Evolutionary conservation across 2,888 invertebrate genomes (phyloP), one percentile per base, ranked within the genome.

Genomic region (Acrobasis suavella): DNA sequence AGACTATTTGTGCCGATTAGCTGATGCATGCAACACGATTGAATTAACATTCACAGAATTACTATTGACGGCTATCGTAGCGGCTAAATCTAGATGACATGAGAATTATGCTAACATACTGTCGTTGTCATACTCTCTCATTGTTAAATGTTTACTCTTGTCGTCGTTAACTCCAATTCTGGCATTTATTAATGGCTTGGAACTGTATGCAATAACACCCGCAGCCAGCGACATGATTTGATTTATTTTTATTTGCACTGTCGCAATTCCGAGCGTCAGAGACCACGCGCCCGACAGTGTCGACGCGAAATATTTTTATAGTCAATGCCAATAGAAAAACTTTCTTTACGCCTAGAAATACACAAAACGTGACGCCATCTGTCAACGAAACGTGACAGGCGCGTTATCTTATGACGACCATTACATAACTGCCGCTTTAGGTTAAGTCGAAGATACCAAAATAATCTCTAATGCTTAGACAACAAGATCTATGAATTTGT

Each of bases 301-400:
- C 32, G 32, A 22, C 16, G 54, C 49, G 10, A 52, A 32, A 55
- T 62, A 46, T 61, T 32, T 62, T 62, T 62, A 46, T 16, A 62
- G 9, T 37, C 32, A 14, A 32, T 55, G 49, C 16, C 50, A 62
- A 16, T 16, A 49, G 62, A 55, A 55, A 55, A 58, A 70, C 60
- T 67, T 64, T 50, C 62, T 62, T 49, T 32, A 49, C 49, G 55
- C 9, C 50, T 63, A 8, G 38, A 68, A 63, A 67, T 49, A 60
- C 62, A 68, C 61, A 64, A 65, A 66, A 60, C 63, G 62, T 69
- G 67, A 67, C 69, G 70, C 63, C 66, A 67, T 67, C 62, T 67
- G 66, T 68, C 66, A 63, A 16, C 59, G 55, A 37, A 9, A 62
- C 70, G 71, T 70, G 65, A 71, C 65, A 61, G 14, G 14, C 61